Conservation (phyloP, 2,797 vertebrate genomes). For the Hydrophis major region DNA sequence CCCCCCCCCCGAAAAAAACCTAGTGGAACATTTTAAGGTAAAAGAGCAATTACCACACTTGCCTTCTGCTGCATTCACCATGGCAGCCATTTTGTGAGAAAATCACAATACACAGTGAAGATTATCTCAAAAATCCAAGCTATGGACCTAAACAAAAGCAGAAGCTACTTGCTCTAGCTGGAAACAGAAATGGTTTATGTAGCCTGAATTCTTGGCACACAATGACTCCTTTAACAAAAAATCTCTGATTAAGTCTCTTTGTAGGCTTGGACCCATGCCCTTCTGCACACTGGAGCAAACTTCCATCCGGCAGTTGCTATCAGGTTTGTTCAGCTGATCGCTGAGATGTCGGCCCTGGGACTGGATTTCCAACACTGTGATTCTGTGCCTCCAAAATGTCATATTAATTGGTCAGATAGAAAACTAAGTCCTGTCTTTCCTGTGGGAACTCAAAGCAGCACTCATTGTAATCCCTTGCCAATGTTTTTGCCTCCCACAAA, state of each 20-base stretch:
- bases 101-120: neutral
- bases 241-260: too few relatives aligned
- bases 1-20: neutral
- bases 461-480: neutral
- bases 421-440: neutral
- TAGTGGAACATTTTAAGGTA: neutral
- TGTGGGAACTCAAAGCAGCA: neutral
- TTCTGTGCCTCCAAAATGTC: neutral
- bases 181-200: too few relatives aligned
- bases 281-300: too few relatives aligned
- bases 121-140: too few relatives aligned
- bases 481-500: neutral
- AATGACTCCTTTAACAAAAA: too few relatives aligned
- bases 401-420: neutral
- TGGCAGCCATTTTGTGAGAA: neutral
- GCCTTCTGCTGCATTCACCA: neutral
- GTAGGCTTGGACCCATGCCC: too few relatives aligned
- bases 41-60: neutral
- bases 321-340: too few relatives aligned
- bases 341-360: too few relatives aligned
- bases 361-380: neutral
- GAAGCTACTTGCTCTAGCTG: too few relatives aligned
- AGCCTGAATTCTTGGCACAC: too few relatives aligned
- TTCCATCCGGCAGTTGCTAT: too few relatives aligned
- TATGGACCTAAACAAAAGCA: too few relatives aligned